Evolutionary conservation across 2,797 vertebrate genomes (phyloP), one percentile per base, ranked within the genome.

Genomic region (Propithecus deckenii): DNA sequence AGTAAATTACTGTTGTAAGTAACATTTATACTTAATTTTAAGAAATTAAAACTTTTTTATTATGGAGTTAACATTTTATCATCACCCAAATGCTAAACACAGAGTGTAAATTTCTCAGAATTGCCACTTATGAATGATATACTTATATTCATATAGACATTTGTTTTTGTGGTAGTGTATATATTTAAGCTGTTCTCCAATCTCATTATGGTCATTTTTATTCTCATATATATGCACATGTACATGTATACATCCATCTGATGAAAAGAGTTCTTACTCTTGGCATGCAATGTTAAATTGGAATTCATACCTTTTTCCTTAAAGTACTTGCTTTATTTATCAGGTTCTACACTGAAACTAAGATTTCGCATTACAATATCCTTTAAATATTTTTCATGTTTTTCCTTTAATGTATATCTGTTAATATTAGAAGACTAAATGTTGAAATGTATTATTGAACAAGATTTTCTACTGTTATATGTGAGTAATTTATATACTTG

Each of bases 341-440:
- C 28, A 71, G 30, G 32, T 13, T 88, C 32, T 83, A 13, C 65
- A 63, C 25, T 38, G 18, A 92, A 96, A 92, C 11, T 9, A 69
- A 91, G 43, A 30, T 25, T 86, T 83, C 74, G 48, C 4, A 65
- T 91, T 92, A 50, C 94, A 87, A 52, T 91, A 14, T 23, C 2
- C 28, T 71, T 55, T 91, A 87, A 78, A 83, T 81, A 55, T 91
- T 89, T 61, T 83, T 59, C 17, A 78, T 81, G 11, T 94, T 13
- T 83, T 93, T 89, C 80, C 28, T 95, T 97, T 46, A 7, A 61
- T 61, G 13, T 30, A 41, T 59, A 81, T 90, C 12, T 94, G 11
- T 67, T 96, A 67, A 52, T 89, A 85, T 89, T 89, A 80, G 23
- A 90, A 91, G 28, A 69, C 11, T 41, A 78, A 81, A 85, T 95